Base-by-base conservation (phyloP, 2,113 vertebrate genomes). In the Bagarius yarrelli region DNA sequence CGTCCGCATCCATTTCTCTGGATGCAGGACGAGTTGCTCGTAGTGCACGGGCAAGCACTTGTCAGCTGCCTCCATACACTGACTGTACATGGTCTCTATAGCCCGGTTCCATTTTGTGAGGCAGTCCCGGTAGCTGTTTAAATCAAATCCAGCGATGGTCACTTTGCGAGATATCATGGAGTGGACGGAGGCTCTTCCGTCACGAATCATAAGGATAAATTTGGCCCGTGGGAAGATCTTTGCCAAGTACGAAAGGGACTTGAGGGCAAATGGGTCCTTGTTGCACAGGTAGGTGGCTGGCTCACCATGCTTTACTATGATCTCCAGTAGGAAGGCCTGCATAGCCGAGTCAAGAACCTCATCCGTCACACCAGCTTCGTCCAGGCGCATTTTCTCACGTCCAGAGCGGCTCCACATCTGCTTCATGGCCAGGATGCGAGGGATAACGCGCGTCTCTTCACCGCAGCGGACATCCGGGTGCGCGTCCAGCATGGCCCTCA, bases 81-180 rank as follows among this genome's bases (percentile, higher is more conserved):
- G 97, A 83, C 94, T 95, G 87, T 99, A 97, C 97, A 98, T 99
- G 3, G 95, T 99, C 82, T 99, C 97, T 81, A 99, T 96, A 13
- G 97, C 97, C 52, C 97, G 95, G 79, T 98, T 99, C 96, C 97
- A 99, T 89, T 99, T 99, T 88, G 93, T 97, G 88, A 99, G 91
- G 87, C 97, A 99, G 92, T 99, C 97, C 84, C 97, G 91, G 84
- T 98, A 99, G 91, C 97, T 98, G 89, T 93, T 95, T 23, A 99
- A 91, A 88, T 99, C 97, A 85, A 99, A 99, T 0, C 97, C 97
- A 0, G 97, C 97, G 8, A 99, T 98, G 0, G 97, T 99, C 77
- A 99, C 97, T 84, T 98, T 98, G 25, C 96, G 93, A 30, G 97
- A 98, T 87, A 99, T 99, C 97, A 99, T 99, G 59, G 96, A 99